Evolutionary conservation across 1,140 invertebrate species (phyloP), one percentile per base, ranked within the genome.

Genomic region (Calycopis cecrops): DNA sequence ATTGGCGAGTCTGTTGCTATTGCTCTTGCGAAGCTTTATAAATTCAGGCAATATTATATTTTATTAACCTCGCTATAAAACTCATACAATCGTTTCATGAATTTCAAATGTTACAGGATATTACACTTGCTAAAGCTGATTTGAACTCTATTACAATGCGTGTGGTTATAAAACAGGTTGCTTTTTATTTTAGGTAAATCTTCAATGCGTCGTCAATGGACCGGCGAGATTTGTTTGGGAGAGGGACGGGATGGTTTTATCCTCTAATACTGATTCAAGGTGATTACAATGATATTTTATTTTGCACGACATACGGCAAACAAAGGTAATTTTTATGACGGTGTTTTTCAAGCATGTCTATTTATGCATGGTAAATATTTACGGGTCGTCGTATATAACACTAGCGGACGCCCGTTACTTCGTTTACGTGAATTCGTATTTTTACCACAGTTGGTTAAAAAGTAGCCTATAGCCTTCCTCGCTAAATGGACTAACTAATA

Each of bases 251-350:
- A 68, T 82, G 49, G 68, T 83, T 54, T 74, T 86, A 52, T 83
- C 81, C 8, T 76, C 81, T 12, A 86, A 83, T 57, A 85, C 78
- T 4, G 83, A 86, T 73, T 79, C 81, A 10, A 86, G 83, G 83
- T 85, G 64, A 64, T 28, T 28, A 28, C 21, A 28, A 28, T 28
- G 21, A 28, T 28, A 28, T 28, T 28, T 28, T 28, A 28, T 28
- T 28, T n/a, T n/a, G n/a, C n/a, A n/a, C n/a, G n/a, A 28, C 6
- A 28, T 3, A 28, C 21, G 21, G 21, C 21, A 6, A 28, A 28
- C 2, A 6, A 28, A 28, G 21, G 21, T 28, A 28, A 28, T 28
- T 2, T 28, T 28, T 28, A 3, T 28, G 21, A 28, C n/a, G n/a
- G n/a, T n/a, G n/a, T n/a, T n/a, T n/a, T n/a, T n/a, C n/a, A n/a